Base-by-base conservation (phyloP, 2,888 invertebrate genomes). In the Amphipoea lucens region DNA sequence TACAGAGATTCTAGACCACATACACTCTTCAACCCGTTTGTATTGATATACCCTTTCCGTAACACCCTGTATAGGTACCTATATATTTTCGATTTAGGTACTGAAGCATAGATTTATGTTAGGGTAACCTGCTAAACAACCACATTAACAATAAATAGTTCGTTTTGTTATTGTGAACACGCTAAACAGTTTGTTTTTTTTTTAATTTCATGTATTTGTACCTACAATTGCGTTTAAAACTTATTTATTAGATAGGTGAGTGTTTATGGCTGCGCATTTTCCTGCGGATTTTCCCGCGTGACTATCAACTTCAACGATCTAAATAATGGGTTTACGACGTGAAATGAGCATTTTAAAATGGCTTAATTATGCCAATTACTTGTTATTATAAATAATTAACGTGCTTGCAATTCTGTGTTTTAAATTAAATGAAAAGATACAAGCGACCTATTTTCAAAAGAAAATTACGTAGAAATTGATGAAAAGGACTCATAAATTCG, bases 261-360 rank as follows among this genome's bases (percentile, higher is more conserved):
- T 76, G 69, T 83, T 77, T 71, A 71, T 36, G 54, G 14, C n/a
- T 67, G 29, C 12, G 14, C 23, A 54, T 78, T 83, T 78, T 67
- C 29, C 48, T 67, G 29, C 51, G 79, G 57, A 17, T 29, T 79
- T 79, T 65, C 73, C 63, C 54, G 51, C 74, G 60, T 74, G 65
- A 62, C 60, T 60, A 84, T 82, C 74, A 29, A 54, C 29, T 65
- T 23, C 12, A 2, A 45, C 36, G 20, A 73, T 82, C 84, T 65
- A 60, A 69, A 73, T 57, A 48, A 62, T 36, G 20, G 1, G 20
- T 57, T 67, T 40, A 57, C 62, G 45, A 66, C 51, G 17, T 17
- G 12, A 51, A 65, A 81, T 36, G 7, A 36, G n/a, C 40, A 29
- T 81, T 74, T 73, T n/a, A n/a, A 67, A 57, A 66, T 29, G 29